A percentile compares a stretch with the other conserved stretches of the same genome.
phyloP scores from a whole-genome alignment of 2,113 vertebrate species.

The Elgaria multicarinata region DNA sequence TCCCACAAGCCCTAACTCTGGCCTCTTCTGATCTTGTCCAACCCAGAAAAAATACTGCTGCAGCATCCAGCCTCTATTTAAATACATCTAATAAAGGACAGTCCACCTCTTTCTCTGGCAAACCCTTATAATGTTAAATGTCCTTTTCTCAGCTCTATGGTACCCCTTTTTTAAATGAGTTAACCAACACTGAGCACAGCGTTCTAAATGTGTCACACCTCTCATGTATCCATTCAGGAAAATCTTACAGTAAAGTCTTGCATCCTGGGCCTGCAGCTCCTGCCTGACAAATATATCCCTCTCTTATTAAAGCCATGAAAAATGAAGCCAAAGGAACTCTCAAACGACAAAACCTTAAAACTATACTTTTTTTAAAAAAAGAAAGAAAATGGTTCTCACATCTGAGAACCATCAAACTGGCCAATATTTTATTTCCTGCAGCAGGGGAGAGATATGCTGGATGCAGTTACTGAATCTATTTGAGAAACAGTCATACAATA shows the following conservation, averaged over 20 bases:
- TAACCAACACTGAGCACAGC: background rate
- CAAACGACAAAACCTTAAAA: slow-evolving; percentile 59
- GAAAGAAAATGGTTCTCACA: slow-evolving; percentile 49
- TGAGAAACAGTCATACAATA: slow-evolving; percentile 72
- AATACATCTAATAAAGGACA: background rate
- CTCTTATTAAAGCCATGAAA: background rate
- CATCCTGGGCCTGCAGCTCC: too few species aligned
- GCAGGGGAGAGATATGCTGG: slow-evolving; percentile 54
- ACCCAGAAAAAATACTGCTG: background rate
- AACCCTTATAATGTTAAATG: background rate
- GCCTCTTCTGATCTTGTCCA: background rate
- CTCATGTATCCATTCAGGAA: too few species aligned
- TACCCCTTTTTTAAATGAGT: background rate
- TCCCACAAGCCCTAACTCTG: background rate
- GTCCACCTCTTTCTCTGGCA: background rate
- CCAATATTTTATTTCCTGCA: slow-evolving; percentile 68
- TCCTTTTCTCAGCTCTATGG: background rate
- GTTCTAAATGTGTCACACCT: background rate
- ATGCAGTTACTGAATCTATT: slow-evolving; percentile 67
- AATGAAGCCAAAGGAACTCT: slow-evolving; percentile 44
- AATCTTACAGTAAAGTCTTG: background rate
- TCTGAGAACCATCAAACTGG: slow-evolving; percentile 65
- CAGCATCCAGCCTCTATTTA: background rate
- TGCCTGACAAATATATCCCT: background rate
- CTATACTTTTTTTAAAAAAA: slow-evolving; percentile 46